phyloP scores from a whole-genome alignment of 2,888 invertebrate genomes.

The Ectemnius continuus region DNA sequence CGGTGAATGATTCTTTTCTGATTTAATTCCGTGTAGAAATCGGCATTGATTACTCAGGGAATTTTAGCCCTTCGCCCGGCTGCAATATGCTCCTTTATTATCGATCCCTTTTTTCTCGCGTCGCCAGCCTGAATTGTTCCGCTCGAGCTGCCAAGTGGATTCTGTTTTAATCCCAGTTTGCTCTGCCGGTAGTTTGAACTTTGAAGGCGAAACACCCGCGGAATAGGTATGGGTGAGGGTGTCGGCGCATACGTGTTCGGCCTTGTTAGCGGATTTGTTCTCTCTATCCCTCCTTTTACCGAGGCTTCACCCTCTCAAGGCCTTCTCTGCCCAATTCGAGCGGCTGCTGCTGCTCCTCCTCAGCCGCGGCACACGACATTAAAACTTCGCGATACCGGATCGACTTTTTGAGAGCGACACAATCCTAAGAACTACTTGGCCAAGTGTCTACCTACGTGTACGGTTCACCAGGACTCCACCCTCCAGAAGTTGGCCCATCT shows the following conservation, averaged over 20 bases:
- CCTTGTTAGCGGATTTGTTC: conserved; percentile 7
- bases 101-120: too few species aligned
- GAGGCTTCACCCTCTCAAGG: neutral
- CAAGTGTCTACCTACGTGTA: neutral
- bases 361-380: neutral
- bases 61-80: too few species aligned
- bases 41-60: too few species aligned
- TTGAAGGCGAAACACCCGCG: neutral
- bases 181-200: neutral
- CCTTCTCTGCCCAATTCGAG: conserved; percentile 1
- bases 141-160: neutral
- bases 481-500: too few species aligned
- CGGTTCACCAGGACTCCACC: too few species aligned
- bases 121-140: too few species aligned
- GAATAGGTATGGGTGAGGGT: neutral
- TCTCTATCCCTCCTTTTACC: neutral
- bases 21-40: too few species aligned
- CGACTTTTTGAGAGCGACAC: neutral
- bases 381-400: conserved; percentile 1
- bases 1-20: too few species aligned
- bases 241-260: neutral
- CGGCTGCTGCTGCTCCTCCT: too few species aligned
- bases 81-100: too few species aligned
- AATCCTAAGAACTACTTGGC: neutral
- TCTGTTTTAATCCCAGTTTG: conserved; percentile 9